Percentiles rank a stretch among this genome's conserved stretches.
These are phyloP conservation scores for Erinaceus europaeus DNA, from an alignment of 2,113 vertebrate genomes.

Conservation along the genomic window DNA sequence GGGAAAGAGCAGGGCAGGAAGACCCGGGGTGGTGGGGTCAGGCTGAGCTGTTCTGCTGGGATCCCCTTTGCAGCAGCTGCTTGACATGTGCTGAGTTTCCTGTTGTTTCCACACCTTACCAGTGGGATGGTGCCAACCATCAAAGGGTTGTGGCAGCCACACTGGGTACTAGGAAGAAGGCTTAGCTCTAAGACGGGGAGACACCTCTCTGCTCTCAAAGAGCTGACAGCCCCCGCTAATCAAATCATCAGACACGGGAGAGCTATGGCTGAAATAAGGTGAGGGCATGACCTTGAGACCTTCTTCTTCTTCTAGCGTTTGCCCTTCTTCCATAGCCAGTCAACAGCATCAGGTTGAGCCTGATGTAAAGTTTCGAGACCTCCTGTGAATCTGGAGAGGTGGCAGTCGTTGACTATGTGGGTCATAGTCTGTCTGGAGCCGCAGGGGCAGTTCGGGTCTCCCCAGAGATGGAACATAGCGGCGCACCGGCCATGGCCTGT, in stretches of 20 bases:
- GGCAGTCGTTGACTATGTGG: too few relatives aligned
- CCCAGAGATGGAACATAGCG: too few relatives aligned
- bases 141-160: too few relatives aligned
- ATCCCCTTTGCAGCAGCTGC: background rate
- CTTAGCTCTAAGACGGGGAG: background rate
- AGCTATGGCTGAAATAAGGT: background rate
- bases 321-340: too few relatives aligned
- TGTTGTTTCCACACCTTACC: background rate
- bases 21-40: background rate
- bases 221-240: background rate
- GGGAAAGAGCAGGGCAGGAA: background rate
- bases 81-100: background rate
- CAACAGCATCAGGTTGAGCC: too few relatives aligned
- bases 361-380: too few relatives aligned
- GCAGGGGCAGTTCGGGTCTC: too few relatives aligned
- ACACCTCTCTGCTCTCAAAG: background rate
- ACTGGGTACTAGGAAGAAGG: background rate
- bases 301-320: too few relatives aligned
- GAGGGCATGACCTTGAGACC: background rate
- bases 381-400: too few relatives aligned
- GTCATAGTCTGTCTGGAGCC: too few relatives aligned
- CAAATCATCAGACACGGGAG: background rate
- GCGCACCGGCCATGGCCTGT: too few relatives aligned
- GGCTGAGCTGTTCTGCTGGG: background rate
- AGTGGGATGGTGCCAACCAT: background rate